A percentile compares a stretch with the other conserved stretches of the same genome.
phyloP scores from a whole-genome alignment of 2,113 vertebrate genomes.

The Hystrix brachyura region DNA sequence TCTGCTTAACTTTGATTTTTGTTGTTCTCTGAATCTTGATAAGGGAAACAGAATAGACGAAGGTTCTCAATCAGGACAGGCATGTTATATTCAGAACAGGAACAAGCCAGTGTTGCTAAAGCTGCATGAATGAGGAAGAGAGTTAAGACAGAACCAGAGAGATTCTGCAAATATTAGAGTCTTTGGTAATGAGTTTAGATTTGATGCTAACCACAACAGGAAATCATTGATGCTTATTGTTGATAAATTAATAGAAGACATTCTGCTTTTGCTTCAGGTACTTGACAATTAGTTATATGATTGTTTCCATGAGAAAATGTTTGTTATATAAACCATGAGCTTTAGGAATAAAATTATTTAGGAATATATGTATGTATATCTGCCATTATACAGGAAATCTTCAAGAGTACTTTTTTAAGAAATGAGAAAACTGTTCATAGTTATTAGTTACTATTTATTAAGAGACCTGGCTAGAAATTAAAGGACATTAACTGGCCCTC shows the following conservation, averaged over 20 bases:
- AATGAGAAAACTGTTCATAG: not conserved
- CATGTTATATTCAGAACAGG: not conserved
- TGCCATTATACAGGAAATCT: slow-evolving; percentile 35
- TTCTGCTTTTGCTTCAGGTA: slow-evolving; percentile 37
- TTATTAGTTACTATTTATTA: slow-evolving; percentile 38
- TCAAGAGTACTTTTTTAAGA: not conserved
- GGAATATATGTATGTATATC: not conserved
- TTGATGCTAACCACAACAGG: not conserved
- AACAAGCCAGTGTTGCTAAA: not conserved
- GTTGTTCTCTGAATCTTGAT: not conserved
- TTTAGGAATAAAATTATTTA: slow-evolving; percentile 55
- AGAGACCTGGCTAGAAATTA: slow-evolving; percentile 20
- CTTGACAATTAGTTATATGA: not conserved
- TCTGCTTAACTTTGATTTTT: not conserved
- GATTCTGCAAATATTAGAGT: not conserved
- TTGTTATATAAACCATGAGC: not conserved
- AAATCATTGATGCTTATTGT: slow-evolving; percentile 3
- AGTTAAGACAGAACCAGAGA: not conserved
- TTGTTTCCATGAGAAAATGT: slow-evolving; percentile 12
- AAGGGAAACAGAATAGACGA: not conserved
- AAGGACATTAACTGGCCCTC: slow-evolving; percentile 77
- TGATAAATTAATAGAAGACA: slow-evolving; percentile 18
- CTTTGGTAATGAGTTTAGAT: not conserved
- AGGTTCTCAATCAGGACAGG: not conserved
- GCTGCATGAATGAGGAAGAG: not conserved